Percentiles rank a stretch among this genome's conserved stretches.
Conservation (phyloP, 2,113 vertebrate species). For the Gracilinanus agilis region DNA sequence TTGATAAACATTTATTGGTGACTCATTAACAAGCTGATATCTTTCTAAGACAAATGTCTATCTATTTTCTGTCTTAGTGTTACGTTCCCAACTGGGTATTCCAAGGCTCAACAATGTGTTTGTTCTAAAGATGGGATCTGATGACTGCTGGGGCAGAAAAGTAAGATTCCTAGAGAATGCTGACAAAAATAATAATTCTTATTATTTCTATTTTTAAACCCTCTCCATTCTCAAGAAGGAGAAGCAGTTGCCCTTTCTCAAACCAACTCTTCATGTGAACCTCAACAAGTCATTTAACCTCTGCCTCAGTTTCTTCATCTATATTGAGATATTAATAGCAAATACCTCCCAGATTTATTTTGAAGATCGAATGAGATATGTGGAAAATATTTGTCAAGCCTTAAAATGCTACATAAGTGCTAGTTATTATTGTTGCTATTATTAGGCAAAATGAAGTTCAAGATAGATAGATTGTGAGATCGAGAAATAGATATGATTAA, state of each 20-base stretch:
- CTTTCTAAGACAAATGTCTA: background rate
- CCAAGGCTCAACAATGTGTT: background rate
- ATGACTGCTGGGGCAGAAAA: background rate
- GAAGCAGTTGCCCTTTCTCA: background rate
- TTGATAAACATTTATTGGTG: background rate
- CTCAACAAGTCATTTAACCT: background rate
- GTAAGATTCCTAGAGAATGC: background rate
- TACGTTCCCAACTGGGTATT: background rate
- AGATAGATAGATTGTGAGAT: too few relatives aligned
- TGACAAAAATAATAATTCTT: background rate
- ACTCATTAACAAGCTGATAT: background rate
- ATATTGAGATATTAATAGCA: background rate
- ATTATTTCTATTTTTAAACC: background rate
- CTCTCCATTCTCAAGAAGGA: background rate
- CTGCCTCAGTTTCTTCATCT: background rate
- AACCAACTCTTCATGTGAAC: background rate
- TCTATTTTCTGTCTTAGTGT: background rate
- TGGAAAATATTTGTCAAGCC: background rate
- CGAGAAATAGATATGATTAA: background rate
- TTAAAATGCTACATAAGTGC: background rate
- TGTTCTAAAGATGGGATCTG: background rate
- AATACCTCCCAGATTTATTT: background rate
- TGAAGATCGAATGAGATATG: background rate
- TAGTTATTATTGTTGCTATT: background rate
- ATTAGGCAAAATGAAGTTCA: background rate